Percentiles rank a stretch among this genome's conserved stretches.
phyloP scores from a whole-genome alignment of 2,797 vertebrate genomes.

The Anguilla megastoma region DNA sequence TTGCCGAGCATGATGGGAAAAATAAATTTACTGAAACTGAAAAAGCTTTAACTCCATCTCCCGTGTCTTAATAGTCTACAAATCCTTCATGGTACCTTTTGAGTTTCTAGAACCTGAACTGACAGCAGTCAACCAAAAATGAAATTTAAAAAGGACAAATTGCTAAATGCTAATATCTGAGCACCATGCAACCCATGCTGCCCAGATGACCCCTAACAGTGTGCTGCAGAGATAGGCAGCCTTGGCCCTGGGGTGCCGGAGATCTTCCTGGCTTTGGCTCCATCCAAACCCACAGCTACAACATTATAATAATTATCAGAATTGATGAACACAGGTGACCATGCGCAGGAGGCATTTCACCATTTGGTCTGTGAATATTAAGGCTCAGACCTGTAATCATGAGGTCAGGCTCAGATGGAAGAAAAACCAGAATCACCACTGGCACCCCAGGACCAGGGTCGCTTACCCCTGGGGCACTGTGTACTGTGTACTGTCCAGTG shows the following conservation, averaged over 20 bases:
- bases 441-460: not conserved
- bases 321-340: not conserved
- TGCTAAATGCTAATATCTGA: not conserved
- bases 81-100: not conserved
- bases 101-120: not conserved
- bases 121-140: not conserved
- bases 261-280: not conserved
- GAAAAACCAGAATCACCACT: too few relatives aligned
- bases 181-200: not conserved
- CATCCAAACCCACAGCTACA: not conserved
- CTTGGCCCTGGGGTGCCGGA: not conserved
- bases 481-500: too few relatives aligned
- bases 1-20: not conserved
- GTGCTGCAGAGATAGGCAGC: not conserved
- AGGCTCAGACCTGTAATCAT: too few relatives aligned
- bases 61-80: not conserved
- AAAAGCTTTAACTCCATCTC: not conserved
- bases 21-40: not conserved
- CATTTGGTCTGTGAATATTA: not conserved
- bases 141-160: not conserved
- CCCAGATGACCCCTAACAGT: not conserved
- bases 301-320: not conserved
- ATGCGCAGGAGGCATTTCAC: not conserved
- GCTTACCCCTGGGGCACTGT: not conserved
- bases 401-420: too few relatives aligned